phyloP scores from a whole-genome alignment of 2,888 invertebrate species.

The Ernsta delagoae region DNA sequence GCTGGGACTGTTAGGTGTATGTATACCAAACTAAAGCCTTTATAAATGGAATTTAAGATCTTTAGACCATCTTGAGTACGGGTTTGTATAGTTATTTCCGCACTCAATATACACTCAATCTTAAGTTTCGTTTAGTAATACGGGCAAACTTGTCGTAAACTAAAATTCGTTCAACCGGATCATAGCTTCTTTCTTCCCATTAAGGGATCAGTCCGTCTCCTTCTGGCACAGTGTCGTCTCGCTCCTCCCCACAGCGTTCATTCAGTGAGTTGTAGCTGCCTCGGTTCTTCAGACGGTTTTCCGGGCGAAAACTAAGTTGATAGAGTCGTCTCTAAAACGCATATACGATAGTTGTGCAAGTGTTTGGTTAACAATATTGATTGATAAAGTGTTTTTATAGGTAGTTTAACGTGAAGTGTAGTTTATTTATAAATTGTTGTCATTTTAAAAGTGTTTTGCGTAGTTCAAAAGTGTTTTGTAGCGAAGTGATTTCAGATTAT shows the following conservation, averaged over 20 bases:
- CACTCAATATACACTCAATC: too few relatives aligned
- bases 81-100: too few relatives aligned
- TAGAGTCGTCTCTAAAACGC: not conserved
- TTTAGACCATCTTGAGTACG: too few relatives aligned
- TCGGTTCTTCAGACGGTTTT: conserved; percentile 12
- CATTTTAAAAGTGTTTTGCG: not conserved
- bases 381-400: not conserved
- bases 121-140: too few relatives aligned
- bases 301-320: conserved; percentile 5
- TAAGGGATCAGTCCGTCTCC: conserved; percentile 9
- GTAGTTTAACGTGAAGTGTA: not conserved
- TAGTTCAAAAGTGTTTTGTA: not conserved
- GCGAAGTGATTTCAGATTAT: not conserved
- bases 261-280: conserved; percentile 28
- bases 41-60: too few relatives aligned
- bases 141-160: too few relatives aligned
- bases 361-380: not conserved
- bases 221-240: conserved; percentile 15
- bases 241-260: conserved; percentile 8
- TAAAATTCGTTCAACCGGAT: conserved; percentile 1
- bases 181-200: conserved; percentile 16
- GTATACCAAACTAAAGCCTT: too few relatives aligned
- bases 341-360: not conserved
- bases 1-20: too few relatives aligned
- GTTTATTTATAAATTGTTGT: too few relatives aligned